Percentiles rank a stretch among this genome's conserved stretches.
Evolutionary conservation across 2,797 vertebrate species (phyloP).

Genomic region (Hypotaenidia okinawae): DNA sequence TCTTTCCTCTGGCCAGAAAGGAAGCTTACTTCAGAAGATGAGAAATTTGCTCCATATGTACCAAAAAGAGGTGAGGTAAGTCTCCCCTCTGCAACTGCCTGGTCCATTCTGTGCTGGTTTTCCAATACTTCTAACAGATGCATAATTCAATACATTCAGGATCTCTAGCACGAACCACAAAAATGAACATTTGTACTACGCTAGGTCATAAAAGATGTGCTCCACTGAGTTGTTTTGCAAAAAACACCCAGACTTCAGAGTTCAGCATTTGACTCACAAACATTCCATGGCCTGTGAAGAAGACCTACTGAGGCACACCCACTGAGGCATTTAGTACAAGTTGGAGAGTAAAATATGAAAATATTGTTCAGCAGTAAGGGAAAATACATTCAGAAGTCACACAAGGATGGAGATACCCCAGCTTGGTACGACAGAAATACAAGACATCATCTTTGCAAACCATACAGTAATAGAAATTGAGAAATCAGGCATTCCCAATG

Average conservation of each 20-base stretch:
- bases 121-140: neutral
- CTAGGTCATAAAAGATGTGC: neutral
- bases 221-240: conserved; percentile 18
- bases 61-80: neutral
- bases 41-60: fast-evolving
- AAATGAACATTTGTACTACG: conserved; percentile 3
- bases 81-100: neutral
- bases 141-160: neutral
- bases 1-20: neutral
- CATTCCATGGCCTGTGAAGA: neutral
- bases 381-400: too few species aligned
- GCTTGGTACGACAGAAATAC: too few species aligned
- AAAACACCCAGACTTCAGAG: neutral
- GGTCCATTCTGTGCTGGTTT: neutral
- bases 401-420: too few species aligned
- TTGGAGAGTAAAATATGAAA: too few species aligned
- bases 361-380: too few species aligned
- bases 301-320: neutral
- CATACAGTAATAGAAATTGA: conserved; percentile 26
- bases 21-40: neutral
- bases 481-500: conserved; percentile 48
- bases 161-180: neutral
- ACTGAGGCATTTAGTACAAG: too few species aligned
- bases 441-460: conserved; percentile 33
- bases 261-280: conserved; percentile 32